Base-by-base conservation (phyloP, 1,140 invertebrate genomes). In the Probaryconus sp. region DNA sequence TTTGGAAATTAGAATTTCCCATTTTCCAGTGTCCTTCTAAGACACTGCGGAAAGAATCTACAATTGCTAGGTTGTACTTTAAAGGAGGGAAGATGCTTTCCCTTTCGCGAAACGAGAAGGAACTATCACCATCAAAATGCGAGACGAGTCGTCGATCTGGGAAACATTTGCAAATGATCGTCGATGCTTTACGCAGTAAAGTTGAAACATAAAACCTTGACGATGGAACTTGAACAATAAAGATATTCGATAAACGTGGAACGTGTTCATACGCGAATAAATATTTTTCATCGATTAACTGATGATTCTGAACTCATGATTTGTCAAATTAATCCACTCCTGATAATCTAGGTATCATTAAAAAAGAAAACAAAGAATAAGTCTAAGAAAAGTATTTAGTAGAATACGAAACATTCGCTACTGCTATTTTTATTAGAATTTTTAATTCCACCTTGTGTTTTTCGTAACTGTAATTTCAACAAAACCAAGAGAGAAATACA, bases 151-250 rank as follows among this genome's bases (percentile, higher is more conserved):
- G 51, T 50, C 65, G 65, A 69, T 69, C 65, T 73, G 55, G 63
- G 35, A 61, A 78, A 73, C 64, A 64, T 76, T 73, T 69, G 68
- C 71, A 69, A 77, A 72, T 68, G 65, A 50, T 65, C 47, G 51
- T 47, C 60, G 72, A 75, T 69, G 48, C 53, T 63, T 65, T 43
- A 48, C 60, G 51, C 50, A 55, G 68, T 50, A 60, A 60, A 67
- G 70, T 67, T 73, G 61, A 73, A 55, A 53, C 70, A 48, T 73
- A 67, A 61, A 73, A 65, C 60, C 31, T 6, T 55, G 26, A 60
- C 13, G 48, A 55, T 37, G 55, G 55, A 65, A 61, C 53, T 53
- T 47, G 2, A 0, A 42, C 16, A 45, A 50, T 45, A 45, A 51
- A 45, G 45, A 48, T 50, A 26, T 5, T 30, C 18, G 13, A n/a